Conservation (phyloP, 30 jellyfish, hydroid and myxozoan species). For the Pelagia noctiluca region DNA sequence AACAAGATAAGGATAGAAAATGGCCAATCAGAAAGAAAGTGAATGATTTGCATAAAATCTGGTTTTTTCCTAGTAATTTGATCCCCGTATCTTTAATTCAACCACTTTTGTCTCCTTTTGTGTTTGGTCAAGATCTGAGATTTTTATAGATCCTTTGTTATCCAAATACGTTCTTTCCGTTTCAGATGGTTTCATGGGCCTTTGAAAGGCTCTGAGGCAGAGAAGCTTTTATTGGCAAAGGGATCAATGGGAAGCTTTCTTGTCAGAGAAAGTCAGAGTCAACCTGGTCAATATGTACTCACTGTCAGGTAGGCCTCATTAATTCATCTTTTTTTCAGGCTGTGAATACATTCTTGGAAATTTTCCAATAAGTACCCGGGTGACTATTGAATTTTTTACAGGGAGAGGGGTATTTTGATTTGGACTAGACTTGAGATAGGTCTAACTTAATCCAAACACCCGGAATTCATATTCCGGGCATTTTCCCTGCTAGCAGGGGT, state of each 20-base stretch:
- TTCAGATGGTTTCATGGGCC: slow-evolving; percentile 97
- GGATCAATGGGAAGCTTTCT: slow-evolving; percentile 90
- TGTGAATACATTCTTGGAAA: no score
- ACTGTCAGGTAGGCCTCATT: slow-evolving; percentile 68
- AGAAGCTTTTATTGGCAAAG: slow-evolving; percentile 75
- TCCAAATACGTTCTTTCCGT: not conserved
- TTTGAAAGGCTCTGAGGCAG: slow-evolving; percentile 82
- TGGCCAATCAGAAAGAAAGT: no score
- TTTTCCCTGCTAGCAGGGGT: no score
- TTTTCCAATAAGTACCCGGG: no score
- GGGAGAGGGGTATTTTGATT: no score
- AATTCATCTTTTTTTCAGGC: not conserved
- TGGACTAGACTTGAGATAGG: no score
- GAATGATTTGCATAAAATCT: not conserved
- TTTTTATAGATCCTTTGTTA: not conserved
- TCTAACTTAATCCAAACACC: no score
- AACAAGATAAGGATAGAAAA: no score
- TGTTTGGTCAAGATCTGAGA: no score
- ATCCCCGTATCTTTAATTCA: not conserved
- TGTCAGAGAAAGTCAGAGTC: slow-evolving; percentile 98
- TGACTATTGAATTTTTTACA: no score
- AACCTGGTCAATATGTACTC: slow-evolving; percentile 94
- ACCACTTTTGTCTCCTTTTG: no score
- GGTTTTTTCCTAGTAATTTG: not conserved
- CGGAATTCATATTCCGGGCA: no score